These are phyloP conservation scores for Octopus sinensis DNA, from an alignment of 1,140 invertebrate genomes.

Conservation along the genomic window DNA sequence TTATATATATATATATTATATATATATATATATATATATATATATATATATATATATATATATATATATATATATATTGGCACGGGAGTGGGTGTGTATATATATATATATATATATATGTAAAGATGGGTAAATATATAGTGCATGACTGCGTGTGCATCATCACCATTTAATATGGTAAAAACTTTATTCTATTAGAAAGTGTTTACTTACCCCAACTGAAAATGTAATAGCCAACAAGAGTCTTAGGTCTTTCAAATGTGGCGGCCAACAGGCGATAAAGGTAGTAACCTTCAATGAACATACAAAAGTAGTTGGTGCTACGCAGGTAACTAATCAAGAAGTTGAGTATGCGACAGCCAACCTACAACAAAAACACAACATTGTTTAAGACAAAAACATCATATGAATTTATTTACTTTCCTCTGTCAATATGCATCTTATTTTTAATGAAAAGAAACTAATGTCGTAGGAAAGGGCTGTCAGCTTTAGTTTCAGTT, in stretches of 20 bases:
- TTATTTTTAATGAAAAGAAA: background rate
- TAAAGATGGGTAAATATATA: too few relatives aligned
- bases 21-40: too few relatives aligned
- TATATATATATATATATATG: too few relatives aligned
- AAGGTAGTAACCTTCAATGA: conserved; percentile 63
- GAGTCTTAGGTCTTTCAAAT: conserved; percentile 60
- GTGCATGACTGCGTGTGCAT: too few relatives aligned
- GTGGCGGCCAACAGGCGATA: conserved; percentile 61
- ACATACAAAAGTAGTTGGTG: conserved; percentile 58
- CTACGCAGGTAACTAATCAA: conserved; percentile 44
- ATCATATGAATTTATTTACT: background rate
- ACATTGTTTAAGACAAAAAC: background rate
- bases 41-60: too few relatives aligned
- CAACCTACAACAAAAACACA: conserved; percentile 33
- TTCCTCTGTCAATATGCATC: background rate
- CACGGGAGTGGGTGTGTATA: too few relatives aligned
- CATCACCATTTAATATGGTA: too few relatives aligned
- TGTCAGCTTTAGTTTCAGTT: too few relatives aligned
- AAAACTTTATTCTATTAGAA: background rate
- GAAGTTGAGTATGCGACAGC: conserved; percentile 38
- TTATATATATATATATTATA: too few relatives aligned
- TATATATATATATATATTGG: too few relatives aligned
- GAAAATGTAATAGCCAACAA: conserved; percentile 58
- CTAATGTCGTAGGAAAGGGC: background rate
- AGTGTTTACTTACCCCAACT: conserved; percentile 59